Evolutionary conservation across 2,797 vertebrate genomes (phyloP), one percentile per base, ranked within the genome.

Genomic region (Acanthopagrus latus): DNA sequence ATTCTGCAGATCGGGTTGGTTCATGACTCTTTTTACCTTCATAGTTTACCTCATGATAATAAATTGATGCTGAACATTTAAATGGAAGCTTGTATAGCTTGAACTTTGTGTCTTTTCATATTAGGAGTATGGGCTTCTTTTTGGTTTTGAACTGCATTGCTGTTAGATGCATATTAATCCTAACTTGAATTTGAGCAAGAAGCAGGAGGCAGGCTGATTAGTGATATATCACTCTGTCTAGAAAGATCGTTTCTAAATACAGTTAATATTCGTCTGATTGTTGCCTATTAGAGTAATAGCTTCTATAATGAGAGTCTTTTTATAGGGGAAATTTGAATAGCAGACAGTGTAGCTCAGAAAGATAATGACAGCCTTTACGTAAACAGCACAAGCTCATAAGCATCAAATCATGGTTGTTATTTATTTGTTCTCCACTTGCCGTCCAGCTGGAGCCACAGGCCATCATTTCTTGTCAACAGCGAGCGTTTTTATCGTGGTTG

Each of bases 401-500:
- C 50, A 80, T 74, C 75, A 72, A 89, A 79, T 81, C 44, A 55
- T 74, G 55, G 20, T 71, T 75, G 43, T 68, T 79, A 63, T 77
- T 84, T 57, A 71, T 89, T 90, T 82, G 55, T 79, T 84, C 84
- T 80, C 44, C 58, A 10, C 56, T 47, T 41, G 68, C 21, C 1
- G 21, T 74, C 65, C 62, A 47, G 33, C 57, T n/a, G 48, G 69
- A 84, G 80, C 86, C 52, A 72, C 66, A 51, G 81, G 78, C 88
- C 77, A 43, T 78, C 29, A 82, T 76, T 81, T 89, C 79, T 82
- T 80, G 74, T 68, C 69, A 73, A 38, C 66, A 67, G 44, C 38
- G 38, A 52, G 60, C 78, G 74, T 90, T 27, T 83, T 88, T 65
- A 80, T 85, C 86, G 85, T 63, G 55, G 17, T 43, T 75, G 73